These are phyloP conservation scores for Amia ocellicauda DNA, from an alignment of 2,113 vertebrate genomes.

Conservation along the genomic window DNA sequence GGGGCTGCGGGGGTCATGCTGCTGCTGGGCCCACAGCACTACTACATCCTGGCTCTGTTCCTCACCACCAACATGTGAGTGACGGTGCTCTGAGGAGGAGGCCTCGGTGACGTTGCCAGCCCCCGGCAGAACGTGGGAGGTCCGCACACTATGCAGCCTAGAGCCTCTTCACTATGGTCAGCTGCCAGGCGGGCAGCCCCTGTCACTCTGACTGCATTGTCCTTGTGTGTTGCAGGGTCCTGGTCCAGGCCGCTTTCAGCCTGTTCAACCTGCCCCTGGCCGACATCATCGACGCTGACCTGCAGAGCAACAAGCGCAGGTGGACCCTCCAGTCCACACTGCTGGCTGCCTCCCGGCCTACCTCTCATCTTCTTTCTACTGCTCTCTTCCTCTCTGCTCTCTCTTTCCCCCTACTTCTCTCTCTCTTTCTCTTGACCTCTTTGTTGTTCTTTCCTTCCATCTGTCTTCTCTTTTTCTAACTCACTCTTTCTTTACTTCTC, in stretches of 20 bases:
- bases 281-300: conserved; percentile 80
- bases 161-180: no score
- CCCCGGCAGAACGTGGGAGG: no score
- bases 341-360: background rate
- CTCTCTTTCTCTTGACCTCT: background rate
- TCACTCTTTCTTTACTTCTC: no score
- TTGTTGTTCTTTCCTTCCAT: background rate
- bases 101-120: no score
- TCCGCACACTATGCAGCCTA: background rate
- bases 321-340: conserved; percentile 44
- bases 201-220: background rate
- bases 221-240: conserved; percentile 58
- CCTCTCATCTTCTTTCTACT: background rate
- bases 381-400: no score
- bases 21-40: conserved; percentile 67
- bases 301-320: conserved; percentile 77
- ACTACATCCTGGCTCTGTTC: conserved; percentile 76
- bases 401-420: no score
- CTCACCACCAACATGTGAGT: conserved; percentile 81
- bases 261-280: conserved; percentile 84
- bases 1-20: conserved; percentile 69
- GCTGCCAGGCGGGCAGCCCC: background rate
- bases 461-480: no score
- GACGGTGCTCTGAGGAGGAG: background rate
- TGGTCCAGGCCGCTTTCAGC: conserved; percentile 78